Base-by-base conservation (phyloP, 2,888 invertebrate genomes). In the Fissipunctia ypsillon region DNA sequence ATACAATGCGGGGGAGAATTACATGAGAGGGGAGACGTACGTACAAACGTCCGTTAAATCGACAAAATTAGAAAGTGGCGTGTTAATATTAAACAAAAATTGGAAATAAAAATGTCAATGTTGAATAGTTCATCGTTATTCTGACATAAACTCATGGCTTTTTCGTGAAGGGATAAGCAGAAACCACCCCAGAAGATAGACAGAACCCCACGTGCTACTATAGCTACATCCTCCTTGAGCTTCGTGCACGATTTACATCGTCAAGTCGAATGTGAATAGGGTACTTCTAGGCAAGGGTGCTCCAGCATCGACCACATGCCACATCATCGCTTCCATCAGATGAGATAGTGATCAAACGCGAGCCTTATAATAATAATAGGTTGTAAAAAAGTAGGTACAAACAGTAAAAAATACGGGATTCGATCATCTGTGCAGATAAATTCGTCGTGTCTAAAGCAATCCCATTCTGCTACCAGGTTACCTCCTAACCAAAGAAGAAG, bases 401-500 rank as follows among this genome's bases (percentile, higher is more conserved):
- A 6, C 4, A 3, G 16, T 9, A 35, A 35, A 59, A 35, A n/a
- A 16, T 16, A 0, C 10, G 19, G 19, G 25, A 61, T 7, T 61
- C 2, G 12, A 54, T 52, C 4, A 38, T 38, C 19, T 22, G 12
- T 45, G 16, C 41, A 28, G 16, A 64, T 35, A 43, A 14, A 25
- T 22, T 14, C 3, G 19, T 45, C 22, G 22, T 41, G 25, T 9
- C 16, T 65, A 35, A 65, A 35, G 22, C 12, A 38, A 57, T 50
- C 9, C 19, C 6, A 41, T 75, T 79, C 25, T 65, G 10, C 9
- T 57, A 76, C 1, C 96, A 99, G 99, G 99, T 96, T 99, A 99
- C 95, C 97, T 99, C 78, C 96, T 99, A 91, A 99, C 99, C 78
- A 97, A 99, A 90, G 98, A 98, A 57, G 99, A 99, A 95, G 98